phyloP scores from a whole-genome alignment of 2,797 vertebrate species.

The Hypotaenidia okinawae region DNA sequence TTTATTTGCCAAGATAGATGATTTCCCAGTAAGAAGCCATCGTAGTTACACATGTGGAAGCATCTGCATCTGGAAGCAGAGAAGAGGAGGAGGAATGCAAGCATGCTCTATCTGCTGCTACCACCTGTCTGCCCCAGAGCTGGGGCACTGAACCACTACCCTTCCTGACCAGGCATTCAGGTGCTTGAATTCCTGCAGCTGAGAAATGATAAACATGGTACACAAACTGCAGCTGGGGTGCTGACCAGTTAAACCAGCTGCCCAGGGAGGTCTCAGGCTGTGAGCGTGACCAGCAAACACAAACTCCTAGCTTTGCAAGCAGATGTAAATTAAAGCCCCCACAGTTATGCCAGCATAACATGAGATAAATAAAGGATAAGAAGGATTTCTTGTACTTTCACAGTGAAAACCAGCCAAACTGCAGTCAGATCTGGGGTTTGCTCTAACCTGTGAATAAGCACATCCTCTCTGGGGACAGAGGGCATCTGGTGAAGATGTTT shows the following conservation, averaged over 20 bases:
- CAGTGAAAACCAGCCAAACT: not conserved
- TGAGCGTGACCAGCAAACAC: not conserved
- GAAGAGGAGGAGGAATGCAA: not conserved
- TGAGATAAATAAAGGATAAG: not conserved
- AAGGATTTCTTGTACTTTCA: not conserved
- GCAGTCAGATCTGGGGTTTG: not conserved
- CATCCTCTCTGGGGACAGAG: not conserved
- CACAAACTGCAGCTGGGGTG: not conserved
- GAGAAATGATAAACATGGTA: not conserved
- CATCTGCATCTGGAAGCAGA: slow-evolving; percentile 18
- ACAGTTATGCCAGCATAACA: not conserved
- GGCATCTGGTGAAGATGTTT: not conserved
- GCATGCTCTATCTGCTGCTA: not conserved
- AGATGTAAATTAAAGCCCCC: not conserved
- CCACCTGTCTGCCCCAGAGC: not conserved
- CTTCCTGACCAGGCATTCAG: not conserved
- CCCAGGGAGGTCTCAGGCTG: not conserved
- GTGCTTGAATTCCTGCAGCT: not conserved
- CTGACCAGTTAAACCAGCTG: not conserved
- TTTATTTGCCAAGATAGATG: not conserved
- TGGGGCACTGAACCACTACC: not conserved
- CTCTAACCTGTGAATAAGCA: not conserved
- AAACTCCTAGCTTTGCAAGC: not conserved
- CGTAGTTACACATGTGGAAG: not conserved
- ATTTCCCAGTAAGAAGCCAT: slow-evolving; percentile 3